phyloP scores from a whole-genome alignment of 2,797 vertebrate species.

The Sorex maritimensis region DNA sequence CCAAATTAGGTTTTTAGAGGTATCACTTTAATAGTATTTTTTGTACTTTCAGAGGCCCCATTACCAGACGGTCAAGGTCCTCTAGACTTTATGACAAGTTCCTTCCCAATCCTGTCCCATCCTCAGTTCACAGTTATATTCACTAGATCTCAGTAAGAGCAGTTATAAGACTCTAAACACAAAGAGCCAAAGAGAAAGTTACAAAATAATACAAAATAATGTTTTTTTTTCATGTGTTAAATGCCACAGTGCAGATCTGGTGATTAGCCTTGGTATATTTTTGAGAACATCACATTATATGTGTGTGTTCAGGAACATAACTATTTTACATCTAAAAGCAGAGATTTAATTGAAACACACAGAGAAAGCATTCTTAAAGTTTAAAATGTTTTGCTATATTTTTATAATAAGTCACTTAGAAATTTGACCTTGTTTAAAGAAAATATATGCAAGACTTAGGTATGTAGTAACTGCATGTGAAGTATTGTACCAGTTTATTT shows the following conservation, averaged over 20 bases:
- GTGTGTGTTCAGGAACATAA: background rate
- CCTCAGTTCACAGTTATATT: no score
- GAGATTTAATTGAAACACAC: background rate
- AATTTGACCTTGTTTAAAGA: background rate
- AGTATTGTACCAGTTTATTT: background rate
- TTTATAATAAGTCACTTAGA: background rate
- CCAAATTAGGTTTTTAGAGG: no score
- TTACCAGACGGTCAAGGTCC: no score
- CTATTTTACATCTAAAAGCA: background rate
- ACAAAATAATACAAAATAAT: constrained; percentile 45
- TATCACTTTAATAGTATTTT: no score
- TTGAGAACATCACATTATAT: background rate
- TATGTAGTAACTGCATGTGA: background rate
- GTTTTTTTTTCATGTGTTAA: background rate
- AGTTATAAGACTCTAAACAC: background rate
- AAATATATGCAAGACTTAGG: background rate
- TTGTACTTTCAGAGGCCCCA: background rate
- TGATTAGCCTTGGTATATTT: background rate
- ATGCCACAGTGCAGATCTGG: background rate
- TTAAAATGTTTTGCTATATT: background rate
- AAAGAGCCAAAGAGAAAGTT: background rate
- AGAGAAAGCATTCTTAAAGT: background rate
- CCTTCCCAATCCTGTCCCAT: no score
- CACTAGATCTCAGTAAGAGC: no score
- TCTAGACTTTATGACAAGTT: no score